Base-by-base conservation (phyloP, 30 jellyfish, hydroid and myxozoan species). In the Aurelia sp. region DNA sequence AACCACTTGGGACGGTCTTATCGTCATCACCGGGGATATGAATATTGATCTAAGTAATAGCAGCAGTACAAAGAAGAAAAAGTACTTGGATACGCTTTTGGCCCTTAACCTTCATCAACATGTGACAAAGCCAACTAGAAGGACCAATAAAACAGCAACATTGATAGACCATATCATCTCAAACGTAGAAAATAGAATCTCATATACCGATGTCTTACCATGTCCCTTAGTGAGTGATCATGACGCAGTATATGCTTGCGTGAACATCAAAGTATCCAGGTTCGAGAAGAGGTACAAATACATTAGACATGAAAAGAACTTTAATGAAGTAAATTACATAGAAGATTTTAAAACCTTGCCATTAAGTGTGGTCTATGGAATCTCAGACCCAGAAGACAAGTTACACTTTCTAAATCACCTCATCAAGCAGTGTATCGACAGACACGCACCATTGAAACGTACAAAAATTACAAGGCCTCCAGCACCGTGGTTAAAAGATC, bases 401-500 rank as follows among this genome's bases (percentile, higher is more conserved):
- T 52, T 89, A 52, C 73, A 77, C 66, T n/a, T 40, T 50, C 82
- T 89, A 19, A 89, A 74, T 81, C 18, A 20, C 69, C 79, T 89
- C 15, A 78, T 89, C 64, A 73, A 33, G 52, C 81, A 73, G 13
- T 79, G 90, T 48, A 81, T 89, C 50, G 89, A 81, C 78, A 65
- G 79, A 55, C 97, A 89, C 57, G 94, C 95, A 18, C 94, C 94
- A 41, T 74, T 81, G 76, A 89, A 79, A 81, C 64, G 86, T 48
- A 74, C 83, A 19, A 81, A 81, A 63, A 58, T 89, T 8, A 88
- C 92, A 44, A 83, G 86, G 33, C 96, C 96, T 13, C 82, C 89
- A 40, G 90, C 97, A 37, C 94, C 97, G 13, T 89, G 97, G 94
- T 61, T 89, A 68, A 72, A 81, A 65, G 90, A 81, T 73, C 82